phyloP scores from a whole-genome alignment of 2,888 invertebrate genomes.

The Coleophora deauratella region DNA sequence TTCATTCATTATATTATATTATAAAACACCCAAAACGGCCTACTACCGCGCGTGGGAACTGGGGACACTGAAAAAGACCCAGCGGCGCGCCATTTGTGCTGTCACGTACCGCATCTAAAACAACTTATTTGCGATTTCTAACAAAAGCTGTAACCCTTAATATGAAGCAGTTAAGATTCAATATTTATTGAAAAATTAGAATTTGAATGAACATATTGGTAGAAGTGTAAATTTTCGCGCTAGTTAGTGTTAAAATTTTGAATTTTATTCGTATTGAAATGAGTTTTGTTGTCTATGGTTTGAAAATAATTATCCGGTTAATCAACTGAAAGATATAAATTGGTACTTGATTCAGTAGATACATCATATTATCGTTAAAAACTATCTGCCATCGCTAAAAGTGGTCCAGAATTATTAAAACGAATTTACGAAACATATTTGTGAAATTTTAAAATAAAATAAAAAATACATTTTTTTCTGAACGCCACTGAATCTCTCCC shows the following conservation, averaged over 20 bases:
- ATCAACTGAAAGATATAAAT: too few relatives aligned
- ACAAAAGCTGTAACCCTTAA: background rate
- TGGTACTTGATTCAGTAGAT: too few relatives aligned
- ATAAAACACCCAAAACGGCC: slow-evolving; percentile 6
- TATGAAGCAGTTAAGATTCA: background rate
- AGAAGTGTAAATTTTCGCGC: background rate
- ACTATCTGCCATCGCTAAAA: too few relatives aligned
- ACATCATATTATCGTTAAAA: too few relatives aligned
- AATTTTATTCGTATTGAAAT: too few relatives aligned
- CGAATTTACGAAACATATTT: too few relatives aligned
- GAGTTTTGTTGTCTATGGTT: too few relatives aligned
- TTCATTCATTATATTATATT: slow-evolving; percentile 8
- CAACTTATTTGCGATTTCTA: background rate
- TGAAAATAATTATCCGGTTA: too few relatives aligned
- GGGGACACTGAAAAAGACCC: slow-evolving; percentile 3
- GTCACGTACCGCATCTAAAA: slow-evolving; percentile 3
- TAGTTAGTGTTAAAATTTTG: background rate
- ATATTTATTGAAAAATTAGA: background rate
- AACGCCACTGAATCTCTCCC: too few relatives aligned
- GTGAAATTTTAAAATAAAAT: too few relatives aligned
- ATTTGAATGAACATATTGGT: background rate
- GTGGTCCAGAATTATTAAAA: too few relatives aligned
- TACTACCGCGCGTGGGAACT: slow-evolving; percentile 13
- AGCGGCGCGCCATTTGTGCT: slow-evolving; percentile 5
- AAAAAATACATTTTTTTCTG: too few relatives aligned